Base-by-base conservation (phyloP, 2,113 vertebrate species). In the Suricata suricatta region DNA sequence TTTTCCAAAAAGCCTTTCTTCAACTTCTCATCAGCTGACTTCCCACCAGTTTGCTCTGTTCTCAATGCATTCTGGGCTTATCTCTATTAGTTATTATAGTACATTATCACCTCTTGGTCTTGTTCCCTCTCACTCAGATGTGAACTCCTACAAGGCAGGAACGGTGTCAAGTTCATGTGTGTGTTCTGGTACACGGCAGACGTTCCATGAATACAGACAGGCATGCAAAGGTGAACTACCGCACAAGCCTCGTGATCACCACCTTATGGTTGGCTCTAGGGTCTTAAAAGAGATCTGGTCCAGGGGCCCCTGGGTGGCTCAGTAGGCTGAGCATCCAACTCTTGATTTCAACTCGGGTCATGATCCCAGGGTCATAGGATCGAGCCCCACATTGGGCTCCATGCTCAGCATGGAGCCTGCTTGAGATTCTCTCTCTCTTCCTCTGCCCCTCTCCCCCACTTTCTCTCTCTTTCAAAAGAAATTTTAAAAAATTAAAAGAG, bases 11-110 rank as follows among this genome's bases (percentile, higher is more conserved):
- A 69, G 11, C 5, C 38, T 92, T 88, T 60, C 44, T 92, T 82
- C 54, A 88, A 41, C 31, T 91, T 96, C 64, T 95, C 38, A 80
- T 90, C 52, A 66, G 25, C 52, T 94, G 83, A 6, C 72, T 97
- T 50, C 86, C 31, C 33, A 89, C 72, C 72, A 72, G 72, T 79
- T 96, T 81, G 95, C 10, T 74, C 4, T 95, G 52, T 91, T 96
- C 52, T 95, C 74, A 63, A 89, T 91, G 35, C 13, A 19, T 23
- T 21, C 35, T 85, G 14, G 47, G 41, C 23, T 52, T 95, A 41
- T 71, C 29, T 80, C 27, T 84, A n/a, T 89, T 50, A 41, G 16
- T 33, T 86, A 23, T 74, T 81, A 76, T 12, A 83, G 9, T 77
- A 38, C 72, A 50, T 80, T 74, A 69, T 47, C 68, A 79, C 9